These are phyloP conservation scores for Macrosiphum euphorbiae DNA, from an alignment of 2,888 invertebrate genomes.

Conservation along the genomic window DNA sequence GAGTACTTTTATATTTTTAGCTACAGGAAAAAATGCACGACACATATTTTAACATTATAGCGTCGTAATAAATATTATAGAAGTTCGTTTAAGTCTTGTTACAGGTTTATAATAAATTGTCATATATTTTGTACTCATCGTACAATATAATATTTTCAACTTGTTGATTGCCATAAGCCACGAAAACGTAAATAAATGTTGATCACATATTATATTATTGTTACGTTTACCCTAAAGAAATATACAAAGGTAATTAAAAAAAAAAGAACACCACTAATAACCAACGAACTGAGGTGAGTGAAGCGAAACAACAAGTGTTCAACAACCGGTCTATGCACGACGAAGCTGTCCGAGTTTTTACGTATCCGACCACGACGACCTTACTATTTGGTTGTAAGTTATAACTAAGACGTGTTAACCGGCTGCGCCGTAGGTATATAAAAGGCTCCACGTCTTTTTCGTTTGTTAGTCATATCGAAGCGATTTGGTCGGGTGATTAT, in stretches of 20 bases:
- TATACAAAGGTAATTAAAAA: not conserved
- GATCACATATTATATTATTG: not conserved
- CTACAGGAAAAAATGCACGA: not conserved
- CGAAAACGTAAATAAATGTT: not conserved
- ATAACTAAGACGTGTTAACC: not conserved
- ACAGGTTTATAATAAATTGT: not conserved
- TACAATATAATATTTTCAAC: not conserved
- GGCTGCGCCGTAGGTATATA: not conserved
- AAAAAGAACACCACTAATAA: not conserved
- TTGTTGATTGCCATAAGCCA: not conserved
- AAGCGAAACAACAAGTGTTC: not conserved
- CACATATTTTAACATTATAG: not conserved
- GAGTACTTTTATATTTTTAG: not conserved
- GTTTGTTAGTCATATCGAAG: not conserved
- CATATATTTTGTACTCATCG: too few relatives aligned
- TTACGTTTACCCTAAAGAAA: not conserved
- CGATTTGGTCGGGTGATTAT: not conserved
- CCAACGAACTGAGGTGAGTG: not conserved
- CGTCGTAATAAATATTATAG: not conserved
- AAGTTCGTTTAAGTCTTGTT: not conserved
- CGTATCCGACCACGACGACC: not conserved
- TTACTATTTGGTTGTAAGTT: not conserved
- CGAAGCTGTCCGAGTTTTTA: not conserved
- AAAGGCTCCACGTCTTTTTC: not conserved
- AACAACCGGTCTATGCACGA: constrained; percentile 3